Evolutionary conservation across 2,797 vertebrate species (phyloP).

Genomic region (Melanotaenia trifasciata): DNA sequence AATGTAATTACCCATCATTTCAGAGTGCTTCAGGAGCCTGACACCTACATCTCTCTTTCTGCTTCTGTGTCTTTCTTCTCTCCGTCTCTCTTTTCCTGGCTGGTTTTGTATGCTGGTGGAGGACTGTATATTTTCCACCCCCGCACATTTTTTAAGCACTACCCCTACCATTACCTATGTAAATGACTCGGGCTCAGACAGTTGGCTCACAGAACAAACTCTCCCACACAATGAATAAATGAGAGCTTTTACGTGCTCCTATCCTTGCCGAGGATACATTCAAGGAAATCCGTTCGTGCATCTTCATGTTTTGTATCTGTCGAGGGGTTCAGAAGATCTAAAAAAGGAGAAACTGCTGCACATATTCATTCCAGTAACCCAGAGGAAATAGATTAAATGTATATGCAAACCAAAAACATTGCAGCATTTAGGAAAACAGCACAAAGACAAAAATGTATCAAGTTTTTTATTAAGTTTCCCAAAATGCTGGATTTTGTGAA

Average conservation of each 20-base stretch:
- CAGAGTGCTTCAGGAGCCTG: slow-evolving; percentile 72
- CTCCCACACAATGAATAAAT: slow-evolving; percentile 58
- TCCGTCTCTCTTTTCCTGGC: slow-evolving; percentile 39
- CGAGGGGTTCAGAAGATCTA: not conserved
- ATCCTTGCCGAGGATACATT: slow-evolving; percentile 28
- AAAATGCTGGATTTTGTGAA: too few species aligned
- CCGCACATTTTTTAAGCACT: slow-evolving; percentile 71
- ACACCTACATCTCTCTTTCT: slow-evolving; percentile 71
- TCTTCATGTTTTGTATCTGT: slow-evolving; percentile 5
- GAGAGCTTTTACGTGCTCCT: slow-evolving; percentile 54
- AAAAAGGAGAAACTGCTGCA: not conserved
- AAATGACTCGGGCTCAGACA: slow-evolving; percentile 74
- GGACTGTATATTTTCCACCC: slow-evolving; percentile 77
- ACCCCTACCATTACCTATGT: slow-evolving; percentile 81
- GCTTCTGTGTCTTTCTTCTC: slow-evolving; percentile 39
- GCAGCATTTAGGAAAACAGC: too few species aligned
- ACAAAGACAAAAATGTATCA: too few species aligned
- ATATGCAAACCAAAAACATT: too few species aligned
- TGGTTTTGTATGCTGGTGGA: slow-evolving; percentile 67
- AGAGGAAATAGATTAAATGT: too few species aligned
- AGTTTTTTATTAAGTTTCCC: too few species aligned
- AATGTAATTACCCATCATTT: slow-evolving; percentile 81
- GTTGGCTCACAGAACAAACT: slow-evolving; percentile 62
- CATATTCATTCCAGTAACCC: too few species aligned
- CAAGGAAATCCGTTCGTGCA: slow-evolving; percentile 17